Evolutionary conservation across 2,888 invertebrate genomes (phyloP).

Genomic region (Colostygia pectinataria): DNA sequence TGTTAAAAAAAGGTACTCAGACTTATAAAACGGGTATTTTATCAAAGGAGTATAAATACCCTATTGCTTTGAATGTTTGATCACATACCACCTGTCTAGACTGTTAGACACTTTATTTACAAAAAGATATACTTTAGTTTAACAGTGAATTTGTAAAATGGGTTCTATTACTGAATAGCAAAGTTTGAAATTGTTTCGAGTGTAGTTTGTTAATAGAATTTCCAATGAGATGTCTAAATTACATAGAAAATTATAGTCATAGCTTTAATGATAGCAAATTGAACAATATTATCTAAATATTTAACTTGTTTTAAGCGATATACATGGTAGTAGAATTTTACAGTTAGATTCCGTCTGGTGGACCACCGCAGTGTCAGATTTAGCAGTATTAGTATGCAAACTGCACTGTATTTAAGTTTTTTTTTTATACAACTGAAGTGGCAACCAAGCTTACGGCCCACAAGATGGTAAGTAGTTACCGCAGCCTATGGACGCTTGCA

Average conservation of each 20-base stretch:
- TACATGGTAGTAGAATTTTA: no score
- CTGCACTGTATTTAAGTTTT: no score
- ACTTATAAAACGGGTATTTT: no score
- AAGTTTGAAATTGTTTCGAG: slow-evolving; percentile 13
- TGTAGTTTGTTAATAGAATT: slow-evolving; percentile 15
- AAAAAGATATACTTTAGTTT: slow-evolving; percentile 6
- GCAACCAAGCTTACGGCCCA: no score
- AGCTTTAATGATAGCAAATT: neutral
- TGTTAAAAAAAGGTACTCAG: no score
- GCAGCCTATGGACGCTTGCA: no score
- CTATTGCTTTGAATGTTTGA: slow-evolving; percentile 10
- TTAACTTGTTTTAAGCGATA: no score
- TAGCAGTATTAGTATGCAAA: no score
- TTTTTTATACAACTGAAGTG: no score
- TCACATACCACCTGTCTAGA: slow-evolving; percentile 7
- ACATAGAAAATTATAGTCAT: neutral
- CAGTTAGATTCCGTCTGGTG: no score
- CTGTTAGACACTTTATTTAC: slow-evolving; percentile 1
- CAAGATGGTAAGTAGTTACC: no score
- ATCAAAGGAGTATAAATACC: slow-evolving; percentile 1
- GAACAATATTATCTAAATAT: neutral
- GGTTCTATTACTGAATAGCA: slow-evolving; percentile 5
- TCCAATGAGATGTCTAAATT: slow-evolving; percentile 11
- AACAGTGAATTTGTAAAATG: slow-evolving; percentile 7
- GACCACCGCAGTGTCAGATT: no score